phyloP scores from a whole-genome alignment of 2,888 invertebrate species.

The Agriopis marginaria region DNA sequence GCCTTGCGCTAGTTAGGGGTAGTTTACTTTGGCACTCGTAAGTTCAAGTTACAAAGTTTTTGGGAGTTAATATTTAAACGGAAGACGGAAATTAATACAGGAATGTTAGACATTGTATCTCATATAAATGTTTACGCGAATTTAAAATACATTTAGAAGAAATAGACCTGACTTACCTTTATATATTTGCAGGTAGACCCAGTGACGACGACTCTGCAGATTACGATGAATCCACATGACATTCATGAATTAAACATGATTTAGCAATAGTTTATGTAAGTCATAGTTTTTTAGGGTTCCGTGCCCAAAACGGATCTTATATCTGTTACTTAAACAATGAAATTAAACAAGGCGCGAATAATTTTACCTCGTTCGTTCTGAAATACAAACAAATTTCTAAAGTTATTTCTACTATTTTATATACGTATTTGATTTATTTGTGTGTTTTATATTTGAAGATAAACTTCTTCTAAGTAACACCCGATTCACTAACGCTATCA shows the following conservation, averaged over 20 bases:
- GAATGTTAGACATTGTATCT: conserved; percentile 12
- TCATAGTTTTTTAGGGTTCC: not conserved
- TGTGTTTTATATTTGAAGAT: too few relatives aligned
- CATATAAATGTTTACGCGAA: too few relatives aligned
- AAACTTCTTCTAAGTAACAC: not conserved
- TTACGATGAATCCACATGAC: conserved; percentile 10
- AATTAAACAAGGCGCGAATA: too few relatives aligned
- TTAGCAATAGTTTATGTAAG: not conserved
- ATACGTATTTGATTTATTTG: too few relatives aligned
- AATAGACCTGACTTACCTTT: conserved; percentile 4
- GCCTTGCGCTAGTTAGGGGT: conserved; percentile 37
- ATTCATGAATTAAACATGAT: not conserved
- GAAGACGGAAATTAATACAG: conserved; percentile 11
- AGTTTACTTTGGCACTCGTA: conserved; percentile 36
- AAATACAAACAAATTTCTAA: too few relatives aligned
- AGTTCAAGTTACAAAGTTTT: conserved; percentile 12
- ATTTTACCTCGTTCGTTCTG: too few relatives aligned
- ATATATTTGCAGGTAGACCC: conserved; percentile 33
- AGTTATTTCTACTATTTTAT: too few relatives aligned
- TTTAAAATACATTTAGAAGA: too few relatives aligned
- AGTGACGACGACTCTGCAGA: conserved; percentile 27
- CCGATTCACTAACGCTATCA: not conserved
- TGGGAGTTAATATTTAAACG: not conserved
- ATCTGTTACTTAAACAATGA: too few relatives aligned
- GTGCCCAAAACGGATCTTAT: too few relatives aligned